Evolutionary conservation across 2,797 vertebrate genomes (phyloP).

Genomic region (Malacoctenus gilli): DNA sequence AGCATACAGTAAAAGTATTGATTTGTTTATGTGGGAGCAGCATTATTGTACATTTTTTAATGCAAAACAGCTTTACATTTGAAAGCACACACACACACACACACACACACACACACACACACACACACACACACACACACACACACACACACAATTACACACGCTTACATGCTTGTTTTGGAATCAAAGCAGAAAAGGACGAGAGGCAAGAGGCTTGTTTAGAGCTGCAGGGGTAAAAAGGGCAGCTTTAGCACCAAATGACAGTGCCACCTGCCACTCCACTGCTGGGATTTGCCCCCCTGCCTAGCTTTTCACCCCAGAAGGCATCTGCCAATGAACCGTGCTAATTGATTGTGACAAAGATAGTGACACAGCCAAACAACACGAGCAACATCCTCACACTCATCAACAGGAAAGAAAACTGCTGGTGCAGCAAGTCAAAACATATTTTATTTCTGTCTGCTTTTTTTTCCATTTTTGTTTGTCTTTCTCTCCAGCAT

Average conservation of each 20-base stretch:
- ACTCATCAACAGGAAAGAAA: constrained; percentile 60
- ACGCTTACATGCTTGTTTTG: constrained; percentile 23
- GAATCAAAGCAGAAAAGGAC: constrained; percentile 43
- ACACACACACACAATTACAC: constrained; percentile 6
- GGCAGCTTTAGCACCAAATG: constrained; percentile 55
- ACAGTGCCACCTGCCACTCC: constrained; percentile 74
- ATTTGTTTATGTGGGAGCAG: constrained; percentile 4
- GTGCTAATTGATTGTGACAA: constrained; percentile 69
- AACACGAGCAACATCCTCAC: constrained; percentile 49
- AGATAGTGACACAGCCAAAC: constrained; percentile 64
- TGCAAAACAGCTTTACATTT: constrained; percentile 7
- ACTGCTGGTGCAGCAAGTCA: constrained; percentile 29
- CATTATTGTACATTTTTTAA: constrained; percentile 5
- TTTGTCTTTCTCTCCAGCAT: constrained; percentile 12
- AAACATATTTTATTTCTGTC: constrained; percentile 13
- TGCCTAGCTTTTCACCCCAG: constrained; percentile 50
- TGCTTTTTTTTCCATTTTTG: constrained; percentile 13
- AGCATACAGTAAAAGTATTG: not conserved
- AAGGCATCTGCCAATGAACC: constrained; percentile 60
- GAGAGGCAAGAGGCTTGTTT: constrained; percentile 45
- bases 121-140: constrained; percentile 4
- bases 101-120: not conserved
- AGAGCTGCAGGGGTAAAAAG: constrained; percentile 46
- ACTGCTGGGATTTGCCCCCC: constrained; percentile 62
- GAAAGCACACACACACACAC: not conserved